phyloP scores from a whole-genome alignment of 2,797 vertebrate species.

The Sciurus vulgaris region DNA sequence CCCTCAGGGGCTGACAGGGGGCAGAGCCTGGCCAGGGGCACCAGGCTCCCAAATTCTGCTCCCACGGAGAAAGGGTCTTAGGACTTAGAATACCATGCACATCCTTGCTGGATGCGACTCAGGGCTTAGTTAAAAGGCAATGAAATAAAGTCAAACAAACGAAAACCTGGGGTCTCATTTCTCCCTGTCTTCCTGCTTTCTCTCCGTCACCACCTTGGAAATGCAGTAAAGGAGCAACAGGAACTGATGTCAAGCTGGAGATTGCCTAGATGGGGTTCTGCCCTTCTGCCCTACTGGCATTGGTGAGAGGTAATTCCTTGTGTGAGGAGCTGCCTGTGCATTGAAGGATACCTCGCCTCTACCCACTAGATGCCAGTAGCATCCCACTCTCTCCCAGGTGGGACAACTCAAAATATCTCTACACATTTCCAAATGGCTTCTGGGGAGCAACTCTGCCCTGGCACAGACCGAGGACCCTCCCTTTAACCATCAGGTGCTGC shows the following conservation, averaged over 20 bases:
- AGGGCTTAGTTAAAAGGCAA: not conserved
- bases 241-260: not conserved
- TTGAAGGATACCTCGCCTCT: fast-evolving
- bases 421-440: not conserved
- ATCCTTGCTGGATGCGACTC: not conserved
- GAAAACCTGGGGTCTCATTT: not conserved
- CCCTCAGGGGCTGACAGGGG: not conserved
- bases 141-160: not conserved
- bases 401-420: not conserved
- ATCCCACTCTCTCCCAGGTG: not conserved
- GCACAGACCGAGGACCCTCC: not conserved
- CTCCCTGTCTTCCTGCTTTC: not conserved
- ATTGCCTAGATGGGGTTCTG: not conserved
- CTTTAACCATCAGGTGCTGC: not conserved
- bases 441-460: not conserved
- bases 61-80: not conserved
- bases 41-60: not conserved
- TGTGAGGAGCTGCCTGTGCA: not conserved
- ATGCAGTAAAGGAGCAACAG: not conserved
- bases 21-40: fast-evolving
- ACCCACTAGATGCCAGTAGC: not conserved
- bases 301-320: not conserved
- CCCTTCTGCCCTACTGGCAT: not conserved
- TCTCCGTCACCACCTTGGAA: not conserved
- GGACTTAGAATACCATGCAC: not conserved